Percentiles rank a stretch among this genome's conserved stretches.
Conservation (phyloP, 2,797 vertebrate species). For the Cossypha dichroa region DNA sequence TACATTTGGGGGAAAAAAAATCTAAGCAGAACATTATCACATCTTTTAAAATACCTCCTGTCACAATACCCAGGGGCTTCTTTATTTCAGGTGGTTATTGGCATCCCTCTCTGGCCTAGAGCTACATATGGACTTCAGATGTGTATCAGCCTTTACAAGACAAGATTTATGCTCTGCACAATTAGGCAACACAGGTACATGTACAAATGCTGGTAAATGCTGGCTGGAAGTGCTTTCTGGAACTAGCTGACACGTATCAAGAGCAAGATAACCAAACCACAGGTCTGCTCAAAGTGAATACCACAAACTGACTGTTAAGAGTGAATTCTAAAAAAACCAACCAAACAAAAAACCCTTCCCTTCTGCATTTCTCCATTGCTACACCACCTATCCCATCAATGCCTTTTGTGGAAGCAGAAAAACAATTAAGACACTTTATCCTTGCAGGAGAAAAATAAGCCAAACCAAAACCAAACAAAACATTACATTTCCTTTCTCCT, state of each 20-base stretch:
- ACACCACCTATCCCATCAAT: neutral
- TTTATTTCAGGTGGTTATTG: neutral
- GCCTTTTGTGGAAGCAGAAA: neutral
- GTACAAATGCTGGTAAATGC: neutral
- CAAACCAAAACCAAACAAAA: neutral
- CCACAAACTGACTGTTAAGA: neutral
- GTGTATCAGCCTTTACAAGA: neutral
- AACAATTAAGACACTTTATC: neutral
- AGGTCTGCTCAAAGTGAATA: neutral
- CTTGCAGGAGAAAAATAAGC: neutral
- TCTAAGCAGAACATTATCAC: neutral
- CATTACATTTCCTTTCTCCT: neutral
- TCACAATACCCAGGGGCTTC: neutral
- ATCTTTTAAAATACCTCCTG: neutral
- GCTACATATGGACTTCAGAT: neutral
- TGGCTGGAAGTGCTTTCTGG: neutral
- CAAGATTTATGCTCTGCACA: neutral
- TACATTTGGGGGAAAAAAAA: neutral
- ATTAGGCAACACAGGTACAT: rapidly evolving
- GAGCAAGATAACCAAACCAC: neutral
- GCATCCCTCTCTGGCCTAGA: neutral
- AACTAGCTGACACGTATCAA: neutral
- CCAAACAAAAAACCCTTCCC: rapidly evolving
- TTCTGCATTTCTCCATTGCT: neutral
- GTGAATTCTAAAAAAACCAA: neutral